Conservation (phyloP, 2,113 vertebrate genomes). For the Rattus norvegicus region DNA sequence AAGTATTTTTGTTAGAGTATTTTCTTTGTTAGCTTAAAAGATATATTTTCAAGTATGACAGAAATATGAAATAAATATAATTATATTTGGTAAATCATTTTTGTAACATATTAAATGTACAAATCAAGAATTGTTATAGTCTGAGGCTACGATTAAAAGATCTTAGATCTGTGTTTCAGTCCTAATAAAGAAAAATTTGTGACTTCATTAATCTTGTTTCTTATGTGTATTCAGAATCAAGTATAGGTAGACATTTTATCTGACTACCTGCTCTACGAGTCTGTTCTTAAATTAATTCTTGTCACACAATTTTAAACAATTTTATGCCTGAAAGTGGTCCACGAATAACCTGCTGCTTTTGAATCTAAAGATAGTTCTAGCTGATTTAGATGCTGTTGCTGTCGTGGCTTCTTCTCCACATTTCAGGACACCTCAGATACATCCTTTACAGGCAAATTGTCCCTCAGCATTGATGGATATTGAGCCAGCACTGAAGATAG, state of each 20-base stretch:
- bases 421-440: neutral
- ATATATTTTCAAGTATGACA: neutral
- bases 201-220: neutral
- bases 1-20: neutral
- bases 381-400: slow-evolving; percentile 47
- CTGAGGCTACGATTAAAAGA: neutral
- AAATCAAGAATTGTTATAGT: neutral
- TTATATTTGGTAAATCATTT: neutral
- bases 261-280: neutral
- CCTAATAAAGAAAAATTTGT: neutral
- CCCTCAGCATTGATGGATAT: neutral
- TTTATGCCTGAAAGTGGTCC: slow-evolving; percentile 52
- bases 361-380: slow-evolving; percentile 54
- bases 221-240: neutral
- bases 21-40: neutral
- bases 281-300: slow-evolving; percentile 47
- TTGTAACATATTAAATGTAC: neutral
- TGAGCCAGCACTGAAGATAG: neutral
- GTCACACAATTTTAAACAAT: slow-evolving; percentile 66
- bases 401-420: neutral
- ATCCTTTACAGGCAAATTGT: neutral
- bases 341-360: slow-evolving; percentile 21
- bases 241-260: neutral
- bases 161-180: neutral
- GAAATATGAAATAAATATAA: neutral